Evolutionary conservation across 64 coral and sea anemone species (phyloP), one percentile per base, ranked within the genome.

Genomic region (Anthopleura sola): DNA sequence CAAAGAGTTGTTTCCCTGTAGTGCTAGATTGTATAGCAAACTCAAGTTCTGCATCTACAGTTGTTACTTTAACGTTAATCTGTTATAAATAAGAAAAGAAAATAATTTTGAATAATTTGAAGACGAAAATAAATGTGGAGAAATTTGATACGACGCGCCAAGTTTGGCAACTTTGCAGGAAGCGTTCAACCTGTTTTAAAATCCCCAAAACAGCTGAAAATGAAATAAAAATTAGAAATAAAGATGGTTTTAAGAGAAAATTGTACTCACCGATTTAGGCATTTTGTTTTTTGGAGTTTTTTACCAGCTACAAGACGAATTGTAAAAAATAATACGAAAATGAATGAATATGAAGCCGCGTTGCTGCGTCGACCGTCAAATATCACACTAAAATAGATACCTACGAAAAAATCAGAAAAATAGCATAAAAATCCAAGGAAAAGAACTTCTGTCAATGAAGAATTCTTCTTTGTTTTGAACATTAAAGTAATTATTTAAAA

Each of bases 21-120:
- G 97, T 99, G 75, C 87, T 99, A 11, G 87, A 79, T 19, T 99
- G 97, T 33, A 99, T 99, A 12, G 97, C 97, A 77, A 99, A 99
- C 48, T 99, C 97, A 16, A 99, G 29, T 60, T 99, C 97, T 0
- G 97, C 97, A 81, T 99, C 97, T 87, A 92, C 86, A 0, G 97
- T 99, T 0, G 92, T 94, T 21, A 99, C 92, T 11, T 93, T 90
- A 55, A 99, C 97, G 78, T 94, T 98, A 68, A 98, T 31, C 95
- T 98, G n/a, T 90, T 24, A 78, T 23, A 71, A 71, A 71, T 14
- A 71, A 16, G 28, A 71, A 34, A 32, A 16, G 13, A 71, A 71
- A 71, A n/a, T n/a, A n/a, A n/a, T n/a, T 31, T 71, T 32, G 14
- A 62, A 62, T 34, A 32, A 71, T 28, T 71, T 34, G 9, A 31